Evolutionary conservation across 1,140 invertebrate genomes (phyloP), one percentile per base, ranked within the genome.

Genomic region (Anastrepha ludens): DNA sequence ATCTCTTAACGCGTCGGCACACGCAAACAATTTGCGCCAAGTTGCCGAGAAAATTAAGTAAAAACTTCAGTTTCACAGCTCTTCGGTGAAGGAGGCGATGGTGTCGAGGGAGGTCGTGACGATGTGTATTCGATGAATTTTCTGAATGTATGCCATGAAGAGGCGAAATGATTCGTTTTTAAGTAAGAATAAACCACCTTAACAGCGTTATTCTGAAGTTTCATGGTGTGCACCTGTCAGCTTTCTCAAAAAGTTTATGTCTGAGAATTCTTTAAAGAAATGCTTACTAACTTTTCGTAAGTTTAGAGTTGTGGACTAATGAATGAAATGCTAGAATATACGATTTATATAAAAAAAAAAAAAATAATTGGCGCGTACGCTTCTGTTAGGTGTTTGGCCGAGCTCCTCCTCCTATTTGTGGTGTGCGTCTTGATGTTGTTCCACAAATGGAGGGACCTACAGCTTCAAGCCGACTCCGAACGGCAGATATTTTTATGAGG

Each of bases 11-110:
- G 74, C 50, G 47, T 55, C 44, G 74, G 74, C 20, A 81, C 50
- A 81, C n/a, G 74, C 74, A 55, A 81, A 81, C 74, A 81, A 81
- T 81, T 81, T 81, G 47, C n/a, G n/a, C 74, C n/a, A 81, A 81
- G 74, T 81, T 81, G 8, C 74, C n/a, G 47, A 15, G 11, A n/a
- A 55, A 81, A 81, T 81, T 55, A 81, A 55, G 74, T 17, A 55
- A 81, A 55, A 9, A 29, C 50, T 47, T 29, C 7, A 29, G 17
- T 29, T 29, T 29, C 29, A 29, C 29, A 29, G 29, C 2, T 47
- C 8, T 78, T 11, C 9, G 60, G 47, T 50, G 44, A 62, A 62
- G 60, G 8, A n/a, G 47, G 13, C 44, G 70, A 29, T 55, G 50
- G 50, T 55, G 50, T 8, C 50, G 50, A 55, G 11, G 50, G 9